Base-by-base conservation (phyloP, 2,888 invertebrate genomes). In the Oeneis ivallda region DNA sequence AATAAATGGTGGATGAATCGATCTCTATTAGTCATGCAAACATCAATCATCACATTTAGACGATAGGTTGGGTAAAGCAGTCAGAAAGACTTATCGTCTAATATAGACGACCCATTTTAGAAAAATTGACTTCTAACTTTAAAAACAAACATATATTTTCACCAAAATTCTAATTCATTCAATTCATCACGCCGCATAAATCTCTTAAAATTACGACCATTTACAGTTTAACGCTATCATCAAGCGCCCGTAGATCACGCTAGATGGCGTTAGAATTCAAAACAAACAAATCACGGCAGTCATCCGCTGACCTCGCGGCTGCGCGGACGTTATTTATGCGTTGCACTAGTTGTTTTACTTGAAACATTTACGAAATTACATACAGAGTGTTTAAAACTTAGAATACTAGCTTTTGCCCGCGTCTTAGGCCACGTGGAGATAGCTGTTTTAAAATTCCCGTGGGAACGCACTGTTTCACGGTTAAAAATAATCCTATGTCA, bases 261-360 rank as follows among this genome's bases (percentile, higher is more conserved):
- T 70, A 85, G 85, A 83, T 85, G 84, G 79, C 81, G 80, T 67
- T 80, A 68, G 72, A 64, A 73, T 76, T 80, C 81, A 82, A 84
- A 82, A 61, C 83, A 83, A 76, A 83, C 82, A 80, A 84, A 84
- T 85, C 81, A 84, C 74, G 73, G 72, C 80, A 82, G 73, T 82
- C 75, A 71, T 67, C 66, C 74, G 72, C 69, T 72, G 75, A 74
- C 74, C 76, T 73, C 74, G 70, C 71, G 63, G 64, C 75, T 70
- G 73, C 63, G 68, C 68, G 74, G 66, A 76, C 71, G 71, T 76
- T 70, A 76, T 77, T 76, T 76, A 76, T 71, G 65, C 60, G 61
- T 47, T 26, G 57, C 74, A 72, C 79, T 80, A 76, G 77, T 77
- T 75, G 75, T 71, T 67, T 68, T 63, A 69, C 58, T 67, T 41